Base-by-base conservation (phyloP, 2,888 invertebrate species). In the Drosophila dives region DNA sequence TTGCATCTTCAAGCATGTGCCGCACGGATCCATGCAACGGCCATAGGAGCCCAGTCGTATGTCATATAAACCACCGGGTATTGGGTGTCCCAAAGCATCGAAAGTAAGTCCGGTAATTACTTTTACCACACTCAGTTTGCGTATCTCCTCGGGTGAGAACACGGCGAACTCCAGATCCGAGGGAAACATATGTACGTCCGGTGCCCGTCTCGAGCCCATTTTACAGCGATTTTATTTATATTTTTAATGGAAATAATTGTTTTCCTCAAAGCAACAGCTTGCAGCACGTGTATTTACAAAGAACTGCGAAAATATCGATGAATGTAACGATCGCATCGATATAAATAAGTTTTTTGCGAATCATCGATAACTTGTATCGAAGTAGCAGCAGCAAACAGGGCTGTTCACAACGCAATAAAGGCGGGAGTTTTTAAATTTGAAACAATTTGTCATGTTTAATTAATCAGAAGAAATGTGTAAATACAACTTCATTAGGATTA, bases 1-100 rank as follows among this genome's bases (percentile, higher is more conserved):
- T 10, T 94, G 91, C 51, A 95, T 91, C 23, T 94, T 94, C 12
- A 95, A 94, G 91, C 99, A 99, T 10, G 98, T 98, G 5, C 93
- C 93, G 92, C 99, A 99, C 0, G 95, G 94, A 72, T 97, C 97
- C 73, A 87, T 70, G 40, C 88, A 82, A 3, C 85, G 89, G 0
- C 92, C 93, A 64, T 89, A 90, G 1, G 87, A 77, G 3, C 98
- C 99, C 92, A 99, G 93, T 3, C 94, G 94, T 58, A 95, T 95
- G 92, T 99, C 99, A 92, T 99, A 98, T 0, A 99, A 93, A n/a
- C 99, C 99, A 33, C 97, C 97, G 61, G 95, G 94, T 6, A 96
- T 93, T 2, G 98, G 95, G 93, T 98, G 97, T 0, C 97, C 97
- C 75, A 99, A 94, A 0, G 95, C 93, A 93, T 98, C 98, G 90